Evolutionary conservation across 1,140 invertebrate genomes (phyloP), one percentile per base, ranked within the genome.

Genomic region (Papilio aristodemus): DNA sequence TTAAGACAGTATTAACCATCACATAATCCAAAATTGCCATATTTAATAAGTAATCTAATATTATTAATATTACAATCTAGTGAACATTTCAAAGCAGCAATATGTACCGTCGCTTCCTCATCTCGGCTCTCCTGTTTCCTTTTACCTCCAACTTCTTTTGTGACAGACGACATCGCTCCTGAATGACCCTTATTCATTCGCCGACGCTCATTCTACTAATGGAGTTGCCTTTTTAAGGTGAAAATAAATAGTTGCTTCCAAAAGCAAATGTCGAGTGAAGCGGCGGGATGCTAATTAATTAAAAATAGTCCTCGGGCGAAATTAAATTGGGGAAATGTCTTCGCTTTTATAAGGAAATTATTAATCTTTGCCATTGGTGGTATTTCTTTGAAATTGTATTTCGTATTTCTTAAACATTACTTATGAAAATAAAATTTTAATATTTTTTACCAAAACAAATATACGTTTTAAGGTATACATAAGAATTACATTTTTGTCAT

Each of bases 191-290:
- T 76, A 88, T 90, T 90, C 86, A 90, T 84, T 71, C 75, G 72
- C 70, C 83, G 76, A 74, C 81, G 77, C 79, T 90, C 88, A 90
- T 90, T 90, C 84, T 76, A 72, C 86, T 90, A 90, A 90, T 90
- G 86, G 88, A 86, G 80, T 88, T 85, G 82, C 83, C 83, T 85
- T 89, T 87, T 87, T 77, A 81, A 87, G 82, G 83, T 87, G 84
- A 81, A 85, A 90, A 87, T 87, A 90, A 87, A 88, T 86, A 88
- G 77, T 84, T 75, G 76, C 73, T 70, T 80, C 81, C 85, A 86
- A 86, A 77, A 73, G 62, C 43, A 75, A 76, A 77, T 75, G 70
- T 71, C 63, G 54, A 71, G 73, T 74, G 46, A 76, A 78, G 68
- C 77, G 77, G 80, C 78, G 77, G 75, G 75, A 71, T 73, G 78